Evolutionary conservation across 2,888 invertebrate species (phyloP).

Genomic region (Hymenopus coronatus): DNA sequence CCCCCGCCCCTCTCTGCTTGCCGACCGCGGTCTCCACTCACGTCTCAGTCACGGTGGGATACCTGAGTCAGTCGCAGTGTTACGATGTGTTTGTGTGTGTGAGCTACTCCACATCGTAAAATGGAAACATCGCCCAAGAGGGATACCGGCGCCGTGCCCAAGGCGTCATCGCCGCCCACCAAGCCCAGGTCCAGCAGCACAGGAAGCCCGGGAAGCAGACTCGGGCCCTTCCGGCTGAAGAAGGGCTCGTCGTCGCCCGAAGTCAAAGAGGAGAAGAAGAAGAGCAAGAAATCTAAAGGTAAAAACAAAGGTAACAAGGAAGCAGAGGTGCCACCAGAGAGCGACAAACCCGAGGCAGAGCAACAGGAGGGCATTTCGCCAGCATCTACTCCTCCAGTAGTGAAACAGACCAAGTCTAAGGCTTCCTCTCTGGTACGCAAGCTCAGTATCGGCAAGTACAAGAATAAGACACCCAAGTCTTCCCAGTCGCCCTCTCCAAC

Average conservation of each 20-base stretch:
- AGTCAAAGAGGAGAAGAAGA: background rate
- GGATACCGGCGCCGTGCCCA: background rate
- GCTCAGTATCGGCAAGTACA: constrained; percentile 30
- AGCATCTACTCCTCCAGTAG: background rate
- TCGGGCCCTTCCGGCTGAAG: background rate
- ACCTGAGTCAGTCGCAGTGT: background rate
- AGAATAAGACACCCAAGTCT: background rate
- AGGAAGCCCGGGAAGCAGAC: background rate
- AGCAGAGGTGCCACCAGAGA: background rate
- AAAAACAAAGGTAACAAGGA: background rate
- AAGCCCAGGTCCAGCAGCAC: background rate
- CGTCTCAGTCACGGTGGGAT: background rate
- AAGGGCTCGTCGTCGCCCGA: background rate
- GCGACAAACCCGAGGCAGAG: background rate
- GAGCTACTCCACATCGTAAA: background rate
- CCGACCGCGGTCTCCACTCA: background rate
- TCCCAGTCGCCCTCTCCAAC: background rate
- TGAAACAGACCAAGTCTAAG: constrained; percentile 25
- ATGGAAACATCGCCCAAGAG: background rate
- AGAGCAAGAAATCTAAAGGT: background rate
- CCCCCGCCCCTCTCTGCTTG: background rate
- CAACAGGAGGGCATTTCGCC: background rate
- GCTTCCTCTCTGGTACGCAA: constrained; percentile 32
- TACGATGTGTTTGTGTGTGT: background rate
- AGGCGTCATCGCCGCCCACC: background rate